phyloP scores from a whole-genome alignment of 2,113 vertebrate genomes.

The Syngnathus typhle region DNA sequence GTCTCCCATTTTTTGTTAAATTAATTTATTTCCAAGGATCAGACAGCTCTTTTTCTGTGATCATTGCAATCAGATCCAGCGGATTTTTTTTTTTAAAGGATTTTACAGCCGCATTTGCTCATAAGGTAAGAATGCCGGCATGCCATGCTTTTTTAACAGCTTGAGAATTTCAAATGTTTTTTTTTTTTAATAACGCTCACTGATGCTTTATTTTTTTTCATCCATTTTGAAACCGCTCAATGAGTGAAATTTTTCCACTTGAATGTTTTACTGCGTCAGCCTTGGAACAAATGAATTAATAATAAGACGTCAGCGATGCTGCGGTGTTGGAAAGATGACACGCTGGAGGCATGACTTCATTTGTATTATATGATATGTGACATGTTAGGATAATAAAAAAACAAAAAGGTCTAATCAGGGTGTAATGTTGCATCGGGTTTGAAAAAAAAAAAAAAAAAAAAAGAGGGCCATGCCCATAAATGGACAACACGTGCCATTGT shows the following conservation, averaged over 20 bases:
- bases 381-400: not conserved
- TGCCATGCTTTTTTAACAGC: not conserved
- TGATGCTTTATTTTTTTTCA: not conserved
- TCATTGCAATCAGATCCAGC: not conserved
- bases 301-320: slow-evolving; percentile 30
- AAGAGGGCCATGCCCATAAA: slow-evolving; percentile 37
- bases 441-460: too few relatives aligned
- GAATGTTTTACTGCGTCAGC: slow-evolving; percentile 12
- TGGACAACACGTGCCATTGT: slow-evolving; percentile 68
- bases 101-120: slow-evolving; percentile 18
- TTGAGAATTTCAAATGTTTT: not conserved
- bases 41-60: slow-evolving; percentile 1
- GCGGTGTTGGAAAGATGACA: slow-evolving; percentile 28
- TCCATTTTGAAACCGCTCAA: not conserved
- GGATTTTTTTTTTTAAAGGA: slow-evolving; percentile 21
- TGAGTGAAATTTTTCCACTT: not conserved
- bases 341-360: not conserved
- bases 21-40: not conserved
- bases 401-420: not conserved
- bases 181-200: not conserved
- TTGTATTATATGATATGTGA: not conserved
- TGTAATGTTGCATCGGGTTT: not conserved
- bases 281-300: slow-evolving; percentile 34
- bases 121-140: slow-evolving; percentile 48
- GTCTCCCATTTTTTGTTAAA: not conserved